Base-by-base conservation (phyloP, 2,113 vertebrate species). In the Mandrillus leucophaeus region DNA sequence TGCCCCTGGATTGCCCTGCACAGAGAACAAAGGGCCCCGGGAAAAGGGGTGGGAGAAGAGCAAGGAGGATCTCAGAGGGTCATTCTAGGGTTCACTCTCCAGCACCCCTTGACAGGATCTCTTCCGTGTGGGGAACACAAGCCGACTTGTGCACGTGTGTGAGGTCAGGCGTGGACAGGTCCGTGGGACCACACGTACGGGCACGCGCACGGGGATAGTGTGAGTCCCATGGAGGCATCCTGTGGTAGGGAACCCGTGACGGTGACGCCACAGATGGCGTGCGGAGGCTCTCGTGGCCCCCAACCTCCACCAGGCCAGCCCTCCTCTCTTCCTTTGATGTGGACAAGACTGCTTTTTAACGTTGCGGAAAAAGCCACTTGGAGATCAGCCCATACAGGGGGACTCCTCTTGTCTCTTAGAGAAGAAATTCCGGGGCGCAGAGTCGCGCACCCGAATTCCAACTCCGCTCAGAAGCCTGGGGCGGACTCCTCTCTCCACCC, bases 371-470 rank as follows among this genome's bases (percentile, higher is more conserved):
- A 35, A 52, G 68, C 23, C 12, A 2, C n/a, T 93, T 32, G 55
- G 88, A 86, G 84, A 93, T 75, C 90, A 13, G 90, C 79, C 20
- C 38, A 48, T 79, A 72, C 20, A 59, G 59, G 50, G 17, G 27
- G 94, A 52, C 61, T 55, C 68, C 45, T 68, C 45, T 4, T 5
- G n/a, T 40, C 40, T 96, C 55, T 55, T 8, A 68, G 97, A 90
- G 83, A 93, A 90, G 83, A 52, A 86, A 70, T 80, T 93, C 68
- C 38, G 9, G 43, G 90, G 81, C 1, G 2, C 93, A 50, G 73
- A 32, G 57, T 22, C 17, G 43, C 45, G 61, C 75, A 18, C 83
- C 38, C 5, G 20, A 64, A 85, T 85, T 80, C 5, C 25, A 72
- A 85, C 81, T 89, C 18, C 3, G 11, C 75, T 45, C 23, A 23